Evolutionary conservation across 2,888 invertebrate species (phyloP).

Genomic region (Dynastes grantii): DNA sequence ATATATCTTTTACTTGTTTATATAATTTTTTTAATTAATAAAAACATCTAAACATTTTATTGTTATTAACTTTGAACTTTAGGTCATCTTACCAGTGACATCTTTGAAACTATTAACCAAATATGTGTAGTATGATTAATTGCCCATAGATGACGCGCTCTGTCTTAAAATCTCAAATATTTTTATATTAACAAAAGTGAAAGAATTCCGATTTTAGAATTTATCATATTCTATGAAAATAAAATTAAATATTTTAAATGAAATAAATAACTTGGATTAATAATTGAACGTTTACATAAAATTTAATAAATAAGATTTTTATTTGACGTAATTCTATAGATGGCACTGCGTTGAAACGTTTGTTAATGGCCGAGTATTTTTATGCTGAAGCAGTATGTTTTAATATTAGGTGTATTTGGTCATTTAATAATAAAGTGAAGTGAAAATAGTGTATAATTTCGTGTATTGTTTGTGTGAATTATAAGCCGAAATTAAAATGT

Average conservation of each 20-base stretch:
- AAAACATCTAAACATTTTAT: too few species aligned
- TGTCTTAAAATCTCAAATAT: too few species aligned
- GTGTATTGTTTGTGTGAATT: constrained; percentile 33
- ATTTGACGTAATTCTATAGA: constrained; percentile 12
- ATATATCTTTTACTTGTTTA: too few species aligned
- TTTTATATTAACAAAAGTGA: not conserved
- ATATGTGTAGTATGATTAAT: too few species aligned
- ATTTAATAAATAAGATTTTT: not conserved
- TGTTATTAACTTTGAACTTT: too few species aligned
- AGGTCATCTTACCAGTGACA: too few species aligned
- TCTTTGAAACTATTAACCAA: too few species aligned
- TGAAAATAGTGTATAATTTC: constrained; percentile 39
- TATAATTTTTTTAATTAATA: too few species aligned
- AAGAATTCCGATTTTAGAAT: not conserved
- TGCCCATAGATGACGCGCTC: too few species aligned
- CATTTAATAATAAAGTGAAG: constrained; percentile 48
- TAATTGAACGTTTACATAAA: not conserved
- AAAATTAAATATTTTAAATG: not conserved
- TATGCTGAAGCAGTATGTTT: constrained; percentile 55
- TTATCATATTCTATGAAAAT: not conserved
- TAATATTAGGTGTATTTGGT: constrained; percentile 50
- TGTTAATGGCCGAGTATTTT: constrained; percentile 46
- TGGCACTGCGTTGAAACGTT: constrained; percentile 21
- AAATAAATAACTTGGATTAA: not conserved
- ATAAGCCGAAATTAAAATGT: constrained; percentile 52